Conservation (phyloP, 2,113 vertebrate genomes). For the Centropristis striata region DNA sequence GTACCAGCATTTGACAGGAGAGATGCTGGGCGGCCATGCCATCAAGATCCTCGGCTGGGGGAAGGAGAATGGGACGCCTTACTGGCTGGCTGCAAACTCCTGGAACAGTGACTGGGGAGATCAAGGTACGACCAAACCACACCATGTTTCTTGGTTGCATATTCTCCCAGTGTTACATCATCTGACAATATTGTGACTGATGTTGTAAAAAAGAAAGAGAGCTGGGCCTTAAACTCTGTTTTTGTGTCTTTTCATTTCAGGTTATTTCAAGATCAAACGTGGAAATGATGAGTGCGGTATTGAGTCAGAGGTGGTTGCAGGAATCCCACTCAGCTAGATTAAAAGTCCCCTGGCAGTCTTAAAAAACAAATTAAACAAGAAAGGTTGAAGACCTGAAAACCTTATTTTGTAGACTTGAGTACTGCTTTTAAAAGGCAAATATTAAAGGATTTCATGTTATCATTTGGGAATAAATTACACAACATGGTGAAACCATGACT, state of each 20-base stretch:
- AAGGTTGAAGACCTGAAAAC: neutral
- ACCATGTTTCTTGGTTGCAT: neutral
- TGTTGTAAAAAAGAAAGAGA: neutral
- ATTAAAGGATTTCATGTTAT: neutral
- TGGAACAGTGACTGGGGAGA: conserved; percentile 98
- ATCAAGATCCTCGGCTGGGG: conserved; percentile 95
- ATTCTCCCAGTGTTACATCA: neutral
- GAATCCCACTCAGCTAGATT: conserved; percentile 84
- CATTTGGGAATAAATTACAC: neutral
- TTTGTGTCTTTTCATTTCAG: conserved; percentile 69
- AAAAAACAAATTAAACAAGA: neutral
- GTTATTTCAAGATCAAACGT: conserved; percentile 94
- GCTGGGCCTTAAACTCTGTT: neutral
- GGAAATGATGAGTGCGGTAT: conserved; percentile 93
- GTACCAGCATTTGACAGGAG: conserved; percentile 90
- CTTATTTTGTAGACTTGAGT: neutral
- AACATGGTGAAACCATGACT: neutral
- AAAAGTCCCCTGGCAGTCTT: neutral
- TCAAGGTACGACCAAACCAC: conserved; percentile 83
- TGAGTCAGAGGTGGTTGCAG: conserved; percentile 91
- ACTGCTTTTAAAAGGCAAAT: neutral
- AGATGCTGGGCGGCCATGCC: conserved; percentile 90
- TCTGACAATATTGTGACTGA: neutral
- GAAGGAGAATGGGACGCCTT: conserved; percentile 86
- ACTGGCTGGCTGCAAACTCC: conserved; percentile 95